phyloP scores from a whole-genome alignment of 2,113 vertebrate genomes.

The Hippocampus abdominalis region DNA sequence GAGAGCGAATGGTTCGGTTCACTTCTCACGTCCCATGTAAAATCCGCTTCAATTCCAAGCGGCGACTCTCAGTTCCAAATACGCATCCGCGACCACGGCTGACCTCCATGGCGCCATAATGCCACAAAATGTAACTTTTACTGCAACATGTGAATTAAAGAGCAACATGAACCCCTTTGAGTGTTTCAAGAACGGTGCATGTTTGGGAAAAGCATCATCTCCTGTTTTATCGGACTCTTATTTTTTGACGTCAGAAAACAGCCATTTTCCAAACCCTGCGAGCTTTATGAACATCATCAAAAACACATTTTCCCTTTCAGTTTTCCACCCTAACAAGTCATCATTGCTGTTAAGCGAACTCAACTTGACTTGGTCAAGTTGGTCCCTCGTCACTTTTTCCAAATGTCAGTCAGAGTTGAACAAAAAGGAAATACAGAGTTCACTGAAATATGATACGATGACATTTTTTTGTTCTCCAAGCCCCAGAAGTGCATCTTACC shows the following conservation, averaged over 20 bases:
- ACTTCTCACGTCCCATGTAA: too few relatives aligned
- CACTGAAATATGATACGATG: not conserved
- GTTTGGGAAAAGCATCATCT: too few relatives aligned
- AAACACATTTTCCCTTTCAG: not conserved
- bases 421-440: not conserved
- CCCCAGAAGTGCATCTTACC: not conserved
- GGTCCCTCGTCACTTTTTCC: not conserved
- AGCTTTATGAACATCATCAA: not conserved
- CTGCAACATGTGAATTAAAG: too few relatives aligned
- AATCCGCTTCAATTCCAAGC: too few relatives aligned
- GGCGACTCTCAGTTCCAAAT: too few relatives aligned
- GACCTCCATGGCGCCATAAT: too few relatives aligned
- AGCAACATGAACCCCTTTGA: too few relatives aligned
- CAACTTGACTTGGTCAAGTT: not conserved
- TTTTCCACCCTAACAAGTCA: not conserved
- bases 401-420: not conserved
- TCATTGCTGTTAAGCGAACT: not conserved
- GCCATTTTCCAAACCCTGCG: too few relatives aligned
- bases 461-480: not conserved
- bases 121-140: too few relatives aligned
- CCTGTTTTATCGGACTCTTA: not conserved
- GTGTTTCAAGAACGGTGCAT: too few relatives aligned
- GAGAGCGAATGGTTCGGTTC: too few relatives aligned
- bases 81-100: too few relatives aligned
- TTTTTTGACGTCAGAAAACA: not conserved